Conservation (phyloP, 2,888 invertebrate species). For the Eilema griseolum region DNA sequence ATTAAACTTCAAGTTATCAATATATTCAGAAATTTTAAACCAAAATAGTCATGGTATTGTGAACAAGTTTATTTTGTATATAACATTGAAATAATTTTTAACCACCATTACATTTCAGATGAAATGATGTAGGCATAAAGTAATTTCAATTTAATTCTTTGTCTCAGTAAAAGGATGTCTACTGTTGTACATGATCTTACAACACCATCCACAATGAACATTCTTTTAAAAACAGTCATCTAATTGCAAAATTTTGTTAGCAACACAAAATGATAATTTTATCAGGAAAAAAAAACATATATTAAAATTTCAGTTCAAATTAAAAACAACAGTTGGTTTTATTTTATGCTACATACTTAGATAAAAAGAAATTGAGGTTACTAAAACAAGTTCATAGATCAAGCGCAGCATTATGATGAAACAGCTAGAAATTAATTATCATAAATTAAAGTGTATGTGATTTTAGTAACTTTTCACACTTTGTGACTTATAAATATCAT, state of each 20-base stretch:
- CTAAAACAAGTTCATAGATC: slow-evolving; percentile 15
- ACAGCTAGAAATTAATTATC: not conserved
- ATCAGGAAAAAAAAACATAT: not conserved
- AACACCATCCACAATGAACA: not conserved
- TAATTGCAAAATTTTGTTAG: not conserved
- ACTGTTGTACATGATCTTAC: not conserved
- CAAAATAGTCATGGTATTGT: not conserved
- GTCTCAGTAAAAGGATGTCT: not conserved
- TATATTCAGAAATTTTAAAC: not conserved
- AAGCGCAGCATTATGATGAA: slow-evolving; percentile 1
- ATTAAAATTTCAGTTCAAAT: not conserved
- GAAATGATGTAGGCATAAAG: not conserved
- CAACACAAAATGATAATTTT: not conserved
- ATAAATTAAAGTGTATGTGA: slow-evolving; percentile 5
- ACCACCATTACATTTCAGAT: not conserved
- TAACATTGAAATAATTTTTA: not conserved
- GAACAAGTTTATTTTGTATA: not conserved
- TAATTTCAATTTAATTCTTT: not conserved
- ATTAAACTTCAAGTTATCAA: not conserved
- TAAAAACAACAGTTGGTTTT: not conserved
- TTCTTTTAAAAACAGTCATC: not conserved
- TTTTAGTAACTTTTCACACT: not conserved
- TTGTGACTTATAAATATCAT: not conserved
- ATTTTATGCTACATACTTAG: slow-evolving; percentile 3
- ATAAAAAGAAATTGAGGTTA: not conserved